These are phyloP conservation scores for Paradoxurus hermaphroditus DNA, from an alignment of 2,113 vertebrate species.

Conservation along the genomic window DNA sequence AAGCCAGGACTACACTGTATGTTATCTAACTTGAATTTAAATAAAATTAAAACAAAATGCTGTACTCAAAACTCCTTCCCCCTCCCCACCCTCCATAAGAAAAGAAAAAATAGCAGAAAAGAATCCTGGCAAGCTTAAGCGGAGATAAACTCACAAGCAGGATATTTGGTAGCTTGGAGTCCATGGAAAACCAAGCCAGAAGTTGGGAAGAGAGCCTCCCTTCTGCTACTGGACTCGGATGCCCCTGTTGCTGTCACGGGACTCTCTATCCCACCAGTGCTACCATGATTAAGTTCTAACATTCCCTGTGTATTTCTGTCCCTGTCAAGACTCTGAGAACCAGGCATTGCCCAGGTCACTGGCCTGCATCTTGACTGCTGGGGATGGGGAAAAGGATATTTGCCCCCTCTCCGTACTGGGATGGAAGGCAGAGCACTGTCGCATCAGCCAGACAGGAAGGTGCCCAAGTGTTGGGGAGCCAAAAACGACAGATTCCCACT, in stretches of 20 bases:
- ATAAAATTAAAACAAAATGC: too few species aligned
- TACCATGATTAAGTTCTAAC: background rate
- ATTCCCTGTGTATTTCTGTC: background rate
- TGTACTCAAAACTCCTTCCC: too few species aligned
- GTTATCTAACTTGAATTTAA: too few species aligned
- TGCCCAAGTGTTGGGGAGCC: constrained; percentile 28
- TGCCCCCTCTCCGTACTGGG: background rate
- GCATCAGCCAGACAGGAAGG: background rate
- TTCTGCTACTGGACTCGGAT: too few species aligned
- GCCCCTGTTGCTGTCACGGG: background rate
- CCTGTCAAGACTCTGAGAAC: background rate
- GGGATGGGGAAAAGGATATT: background rate
- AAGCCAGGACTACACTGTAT: too few species aligned
- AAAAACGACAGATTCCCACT: constrained; percentile 51
- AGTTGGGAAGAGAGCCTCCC: background rate
- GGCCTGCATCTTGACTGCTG: background rate
- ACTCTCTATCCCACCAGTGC: background rate
- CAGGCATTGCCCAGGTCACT: background rate
- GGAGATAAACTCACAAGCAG: background rate
- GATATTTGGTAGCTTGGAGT: background rate
- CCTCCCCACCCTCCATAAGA: too few species aligned
- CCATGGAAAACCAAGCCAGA: background rate
- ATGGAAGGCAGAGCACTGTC: background rate
- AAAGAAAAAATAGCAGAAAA: background rate
- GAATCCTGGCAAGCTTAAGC: background rate